These are phyloP conservation scores for Pharmacophagus antenor DNA, from an alignment of 2,888 invertebrate genomes.

Conservation along the genomic window DNA sequence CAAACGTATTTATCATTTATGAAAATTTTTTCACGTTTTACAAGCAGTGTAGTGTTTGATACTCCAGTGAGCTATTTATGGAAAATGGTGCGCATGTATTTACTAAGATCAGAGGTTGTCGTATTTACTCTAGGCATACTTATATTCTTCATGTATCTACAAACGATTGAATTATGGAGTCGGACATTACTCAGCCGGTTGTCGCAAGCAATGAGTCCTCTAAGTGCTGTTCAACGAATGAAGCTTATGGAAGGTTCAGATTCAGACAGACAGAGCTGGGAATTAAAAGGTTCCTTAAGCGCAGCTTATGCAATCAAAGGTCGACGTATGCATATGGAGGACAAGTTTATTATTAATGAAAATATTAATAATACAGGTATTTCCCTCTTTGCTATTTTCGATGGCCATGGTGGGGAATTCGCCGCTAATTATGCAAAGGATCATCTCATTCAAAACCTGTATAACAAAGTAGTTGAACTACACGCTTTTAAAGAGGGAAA, in stretches of 20 bases:
- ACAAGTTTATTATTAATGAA: slow-evolving; percentile 93
- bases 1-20: slow-evolving; percentile 93
- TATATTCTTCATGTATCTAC: slow-evolving; percentile 88
- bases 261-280: slow-evolving; percentile 85
- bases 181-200: slow-evolving; percentile 86
- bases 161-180: slow-evolving; percentile 92
- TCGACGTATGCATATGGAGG: slow-evolving; percentile 95
- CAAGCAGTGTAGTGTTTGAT: slow-evolving; percentile 89
- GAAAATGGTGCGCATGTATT: slow-evolving; percentile 88
- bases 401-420: slow-evolving; percentile 97
- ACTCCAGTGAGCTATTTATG: slow-evolving; percentile 88
- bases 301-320: slow-evolving; percentile 96
- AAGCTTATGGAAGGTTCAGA: slow-evolving; percentile 79
- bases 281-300: slow-evolving; percentile 86
- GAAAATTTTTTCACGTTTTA: slow-evolving; percentile 91
- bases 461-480: slow-evolving; percentile 87
- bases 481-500: slow-evolving; percentile 85
- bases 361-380: slow-evolving; percentile 92
- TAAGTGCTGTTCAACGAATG: slow-evolving; percentile 82
- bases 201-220: slow-evolving; percentile 83
- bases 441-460: slow-evolving; percentile 89
- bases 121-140: slow-evolving; percentile 86
- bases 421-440: slow-evolving; percentile 96
- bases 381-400: slow-evolving; percentile 94
- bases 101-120: slow-evolving; percentile 89